Conservation (phyloP, 2,888 invertebrate genomes). For the Harpalus rufipes region DNA sequence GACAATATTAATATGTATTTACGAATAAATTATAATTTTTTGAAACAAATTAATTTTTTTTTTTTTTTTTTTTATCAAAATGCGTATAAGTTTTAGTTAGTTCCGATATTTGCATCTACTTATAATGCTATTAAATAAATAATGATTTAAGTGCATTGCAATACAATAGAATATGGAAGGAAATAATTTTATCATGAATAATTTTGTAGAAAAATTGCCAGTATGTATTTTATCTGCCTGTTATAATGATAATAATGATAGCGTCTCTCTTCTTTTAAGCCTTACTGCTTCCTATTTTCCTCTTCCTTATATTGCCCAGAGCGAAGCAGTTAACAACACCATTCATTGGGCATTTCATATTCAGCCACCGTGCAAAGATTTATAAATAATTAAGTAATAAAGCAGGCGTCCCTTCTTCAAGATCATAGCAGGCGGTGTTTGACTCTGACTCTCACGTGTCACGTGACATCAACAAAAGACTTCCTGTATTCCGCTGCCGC, state of each 20-base stretch:
- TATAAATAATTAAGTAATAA: slow-evolving; percentile 53
- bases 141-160: no score
- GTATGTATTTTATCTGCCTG: not conserved
- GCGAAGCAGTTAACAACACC: slow-evolving; percentile 28
- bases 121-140: no score
- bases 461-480: slow-evolving; percentile 56
- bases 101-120: no score
- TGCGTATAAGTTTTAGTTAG: no score
- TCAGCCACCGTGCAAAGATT: slow-evolving; percentile 39
- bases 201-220: no score
- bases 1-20: no score
- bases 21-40: no score
- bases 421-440: slow-evolving; percentile 30
- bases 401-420: slow-evolving; percentile 41
- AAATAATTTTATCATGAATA: no score
- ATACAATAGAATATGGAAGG: no score
- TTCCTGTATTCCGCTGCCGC: slow-evolving; percentile 32
- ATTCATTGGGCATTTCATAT: slow-evolving; percentile 31
- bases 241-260: not conserved
- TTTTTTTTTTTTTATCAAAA: no score
- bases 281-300: not conserved
- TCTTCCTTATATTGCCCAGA: not conserved
- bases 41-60: no score
- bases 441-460: slow-evolving; percentile 21
- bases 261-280: not conserved